Base-by-base conservation (phyloP, 2,113 vertebrate species). In the Nanorana parkeri region DNA sequence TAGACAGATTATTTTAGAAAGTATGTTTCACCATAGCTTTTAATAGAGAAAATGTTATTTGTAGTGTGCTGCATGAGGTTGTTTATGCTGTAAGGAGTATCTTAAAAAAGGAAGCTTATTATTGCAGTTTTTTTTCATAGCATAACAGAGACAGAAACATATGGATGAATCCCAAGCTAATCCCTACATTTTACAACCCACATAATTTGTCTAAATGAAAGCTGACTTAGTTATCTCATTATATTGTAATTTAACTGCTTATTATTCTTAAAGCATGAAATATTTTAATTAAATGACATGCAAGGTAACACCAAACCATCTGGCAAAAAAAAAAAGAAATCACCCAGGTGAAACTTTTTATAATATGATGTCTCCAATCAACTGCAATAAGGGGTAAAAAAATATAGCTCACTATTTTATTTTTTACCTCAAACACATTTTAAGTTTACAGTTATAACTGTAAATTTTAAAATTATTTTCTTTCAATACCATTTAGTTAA, bases 251-350 rank as follows among this genome's bases (percentile, higher is more conserved):
- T 77, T 77, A 77, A 77, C 75, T 66, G 61, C 60, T 77, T 77
- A 77, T 77, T 63, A 77, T 77, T 77, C 75, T 77, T 77, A 77
- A 52, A 51, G 75, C 75, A 77, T 77, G 60, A 66, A 65, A 77
- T 66, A 3, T 77, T 77, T 77, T 77, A 77, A 77, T 77, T 77
- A 66, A 64, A 77, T 77, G 75, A 77, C 75, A 77, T 77, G 75
- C 61, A 77, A 66, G 58, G 41, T 65, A 77, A 77, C 75, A 77
- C 75, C 24, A 77, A 77, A 77, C 60, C 75, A 77, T 66, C 61
- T 77, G 75, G 75, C 60, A 64, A 28, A 47, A 66, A 64, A 26
- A 76, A 6, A 47, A 47, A 10, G 13, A 47, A 47, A 76, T 64
- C 61, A 51, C 24, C 16, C 61, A 51, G n/a, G 36, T 58, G 36